Conservation (phyloP, 2,113 vertebrate species). For the Galbula dea region DNA sequence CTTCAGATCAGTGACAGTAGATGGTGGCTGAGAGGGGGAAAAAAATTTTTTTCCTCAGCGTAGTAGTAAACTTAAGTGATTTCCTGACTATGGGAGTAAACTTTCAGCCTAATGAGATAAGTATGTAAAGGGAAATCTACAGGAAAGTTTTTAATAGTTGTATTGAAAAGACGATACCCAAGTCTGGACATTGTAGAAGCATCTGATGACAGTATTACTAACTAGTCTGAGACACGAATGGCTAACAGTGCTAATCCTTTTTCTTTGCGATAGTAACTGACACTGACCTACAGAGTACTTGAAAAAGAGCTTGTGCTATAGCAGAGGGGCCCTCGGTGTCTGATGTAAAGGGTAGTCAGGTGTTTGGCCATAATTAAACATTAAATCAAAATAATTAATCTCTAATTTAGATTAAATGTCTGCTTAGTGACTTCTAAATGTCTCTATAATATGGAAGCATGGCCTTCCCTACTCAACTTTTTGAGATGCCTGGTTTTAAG, state of each 20-base stretch:
- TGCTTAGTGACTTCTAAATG: neutral
- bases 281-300: neutral
- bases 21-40: neutral
- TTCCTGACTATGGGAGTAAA: neutral
- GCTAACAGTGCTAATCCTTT: neutral
- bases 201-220: neutral
- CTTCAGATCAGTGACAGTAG: neutral
- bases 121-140: neutral
- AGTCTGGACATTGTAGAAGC: neutral
- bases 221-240: neutral
- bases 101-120: neutral
- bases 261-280: neutral
- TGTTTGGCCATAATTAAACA: neutral
- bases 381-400: neutral
- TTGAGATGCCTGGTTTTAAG: neutral
- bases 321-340: neutral
- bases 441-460: neutral
- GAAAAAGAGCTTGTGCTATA: neutral
- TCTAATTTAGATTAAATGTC: neutral
- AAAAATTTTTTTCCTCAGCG: accelerated
- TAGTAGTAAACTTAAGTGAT: neutral
- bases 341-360: neutral
- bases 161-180: neutral
- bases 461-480: neutral
- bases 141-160: neutral